Evolutionary conservation across 2,888 invertebrate species (phyloP).

Genomic region (Balanococcus diminutus): DNA sequence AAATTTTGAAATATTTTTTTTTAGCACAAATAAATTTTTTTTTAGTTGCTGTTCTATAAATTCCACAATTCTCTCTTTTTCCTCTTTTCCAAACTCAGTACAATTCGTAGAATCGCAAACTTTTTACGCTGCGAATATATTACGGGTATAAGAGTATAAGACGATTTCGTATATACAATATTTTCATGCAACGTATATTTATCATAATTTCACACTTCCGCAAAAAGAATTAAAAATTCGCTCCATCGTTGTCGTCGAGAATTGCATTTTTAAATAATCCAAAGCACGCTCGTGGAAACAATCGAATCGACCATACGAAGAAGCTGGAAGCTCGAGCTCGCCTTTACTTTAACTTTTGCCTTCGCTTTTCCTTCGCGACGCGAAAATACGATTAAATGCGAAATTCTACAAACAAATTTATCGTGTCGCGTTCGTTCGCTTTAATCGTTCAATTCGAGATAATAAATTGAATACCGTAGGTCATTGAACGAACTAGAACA

Average conservation of each 20-base stretch:
- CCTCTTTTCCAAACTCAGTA: no score
- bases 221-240: not conserved
- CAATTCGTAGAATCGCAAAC: no score
- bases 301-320: not conserved
- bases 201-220: slow-evolving; percentile 1
- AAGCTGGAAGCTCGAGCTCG: slow-evolving; percentile 1
- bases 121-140: not conserved
- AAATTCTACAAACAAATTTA: slow-evolving; percentile 6
- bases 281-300: not conserved
- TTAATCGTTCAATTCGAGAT: slow-evolving; percentile 18
- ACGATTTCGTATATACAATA: not conserved
- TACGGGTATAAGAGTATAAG: no score
- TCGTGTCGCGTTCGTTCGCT: not conserved
- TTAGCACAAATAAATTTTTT: not conserved
- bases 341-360: no score
- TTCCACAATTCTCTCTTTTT: no score
- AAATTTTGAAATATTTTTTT: not conserved
- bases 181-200: not conserved
- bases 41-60: no score
- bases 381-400: slow-evolving; percentile 23
- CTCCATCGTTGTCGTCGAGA: not conserved
- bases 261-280: slow-evolving; percentile 5
- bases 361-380: not conserved
- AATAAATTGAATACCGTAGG: slow-evolving; percentile 11
- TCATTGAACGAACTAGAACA: slow-evolving; percentile 23